Evolutionary conservation across 1,140 invertebrate species (phyloP).

Genomic region (Mycetomoellerius zeteki): DNA sequence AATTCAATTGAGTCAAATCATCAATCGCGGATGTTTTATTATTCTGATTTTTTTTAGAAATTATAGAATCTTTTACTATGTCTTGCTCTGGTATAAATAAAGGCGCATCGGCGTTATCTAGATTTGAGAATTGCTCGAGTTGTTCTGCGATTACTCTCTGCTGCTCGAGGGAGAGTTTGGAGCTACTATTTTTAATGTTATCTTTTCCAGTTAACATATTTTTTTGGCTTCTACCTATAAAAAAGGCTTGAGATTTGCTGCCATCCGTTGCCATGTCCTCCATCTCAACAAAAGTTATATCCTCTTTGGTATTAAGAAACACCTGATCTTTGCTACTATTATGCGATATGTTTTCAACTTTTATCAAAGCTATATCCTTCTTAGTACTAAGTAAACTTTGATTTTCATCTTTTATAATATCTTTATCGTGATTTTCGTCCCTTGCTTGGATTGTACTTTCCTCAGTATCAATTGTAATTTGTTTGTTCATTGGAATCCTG

Average conservation of each 20-base stretch:
- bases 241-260: background rate
- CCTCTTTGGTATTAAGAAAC: background rate
- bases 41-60: background rate
- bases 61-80: background rate
- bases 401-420: background rate
- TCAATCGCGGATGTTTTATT: background rate
- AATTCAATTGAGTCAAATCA: background rate
- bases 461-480: background rate
- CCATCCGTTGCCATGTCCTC: background rate
- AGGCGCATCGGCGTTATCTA: constrained; percentile 83
- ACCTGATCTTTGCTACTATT: background rate
- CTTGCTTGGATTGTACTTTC: too few species aligned
- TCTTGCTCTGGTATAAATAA: constrained; percentile 78
- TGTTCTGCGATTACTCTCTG: constrained; percentile 88
- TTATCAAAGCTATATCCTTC: constrained; percentile 71
- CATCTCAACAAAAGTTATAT: background rate
- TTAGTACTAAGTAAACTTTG: background rate
- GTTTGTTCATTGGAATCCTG: constrained; percentile 19
- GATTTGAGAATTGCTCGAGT: constrained; percentile 88
- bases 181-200: constrained; percentile 15
- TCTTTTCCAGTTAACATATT: background rate
- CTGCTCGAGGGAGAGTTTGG: constrained; percentile 86
- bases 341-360: background rate
- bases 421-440: background rate
- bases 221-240: background rate